Base-by-base conservation (phyloP, 2,888 invertebrate species). In the Listrodromus nycthemerus region DNA sequence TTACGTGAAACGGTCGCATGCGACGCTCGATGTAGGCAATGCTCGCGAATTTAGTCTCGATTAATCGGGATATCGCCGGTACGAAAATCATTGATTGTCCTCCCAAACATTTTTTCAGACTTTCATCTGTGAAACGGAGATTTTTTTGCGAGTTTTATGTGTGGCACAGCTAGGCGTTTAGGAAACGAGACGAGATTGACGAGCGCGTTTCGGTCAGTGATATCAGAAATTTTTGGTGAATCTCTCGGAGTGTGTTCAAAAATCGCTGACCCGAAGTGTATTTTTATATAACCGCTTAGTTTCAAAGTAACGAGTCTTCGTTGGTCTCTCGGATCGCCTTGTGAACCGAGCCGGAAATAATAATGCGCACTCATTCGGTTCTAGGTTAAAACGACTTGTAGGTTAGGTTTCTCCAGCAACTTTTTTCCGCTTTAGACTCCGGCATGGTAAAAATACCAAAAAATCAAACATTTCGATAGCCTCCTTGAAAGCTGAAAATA, bases 351-450 rank as follows among this genome's bases (percentile, higher is more conserved):
- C n/a, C 30, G n/a, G 61, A 61, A 61, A 61, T 61, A 61, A 61
- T 30, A 27, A 13, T 8, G 65, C 10, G 33, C 58, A 41, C 19
- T 50, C 30, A 52, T 37, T 61, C 41, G 8, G 52, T 67, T 74
- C 74, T 63, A 66, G 80, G 67, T 50, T 67, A 69, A 33, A 19
- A 33, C 41, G 33, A 48, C 3, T 69, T 79, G 16, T 75, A 79
- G 83, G 79, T 83, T 83, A 79, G 79, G 69, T 75, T 73, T 16
- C 27, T 37, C 58, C 78, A 33, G 50, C 16, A 30, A 1, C 8
- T 10, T 24, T 21, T n/a, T 52, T 16, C 13, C 61, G 61, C 52
- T 48, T 7, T 8, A 3, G 13, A 16, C 41, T 27, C 2, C 58
- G 16, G 58, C 58, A 16, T 27, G 30, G 16, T 16, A 24, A n/a